Percentiles rank a stretch among this genome's conserved stretches.
Conservation (phyloP, 1,140 invertebrate genomes). For the Zaprionus capensis region DNA sequence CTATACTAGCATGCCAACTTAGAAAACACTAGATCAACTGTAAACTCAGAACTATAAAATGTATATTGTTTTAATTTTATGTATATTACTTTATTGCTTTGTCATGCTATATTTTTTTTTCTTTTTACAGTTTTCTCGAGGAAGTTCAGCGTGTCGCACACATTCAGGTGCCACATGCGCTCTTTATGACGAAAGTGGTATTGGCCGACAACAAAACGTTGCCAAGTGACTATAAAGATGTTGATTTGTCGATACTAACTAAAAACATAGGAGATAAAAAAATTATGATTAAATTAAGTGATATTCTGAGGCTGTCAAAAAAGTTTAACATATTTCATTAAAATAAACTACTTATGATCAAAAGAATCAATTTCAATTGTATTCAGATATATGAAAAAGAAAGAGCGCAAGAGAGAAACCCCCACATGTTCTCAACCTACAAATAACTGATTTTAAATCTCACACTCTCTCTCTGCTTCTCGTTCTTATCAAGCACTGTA, state of each 20-base stretch:
- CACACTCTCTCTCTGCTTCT: background rate
- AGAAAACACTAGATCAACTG: background rate
- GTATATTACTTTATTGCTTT: background rate
- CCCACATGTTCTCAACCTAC: background rate
- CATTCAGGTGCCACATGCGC: constrained; percentile 67
- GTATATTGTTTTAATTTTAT: background rate
- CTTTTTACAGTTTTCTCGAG: constrained; percentile 56
- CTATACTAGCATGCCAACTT: background rate
- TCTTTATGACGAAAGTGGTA: constrained; percentile 77
- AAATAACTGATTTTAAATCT: background rate
- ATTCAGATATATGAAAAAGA: background rate
- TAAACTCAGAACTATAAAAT: background rate
- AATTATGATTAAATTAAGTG: constrained; percentile 56
- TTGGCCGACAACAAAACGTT: constrained; percentile 65
- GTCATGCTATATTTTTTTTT: background rate
- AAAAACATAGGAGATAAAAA: constrained; percentile 60
- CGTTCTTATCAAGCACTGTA: background rate
- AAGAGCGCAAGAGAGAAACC: background rate
- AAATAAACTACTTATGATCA: background rate
- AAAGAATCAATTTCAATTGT: background rate
- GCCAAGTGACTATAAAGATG: constrained; percentile 74
- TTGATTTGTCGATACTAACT: constrained; percentile 56
- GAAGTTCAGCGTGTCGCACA: constrained; percentile 66
- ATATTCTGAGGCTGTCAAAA: constrained; percentile 65
- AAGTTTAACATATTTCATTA: constrained; percentile 70